A percentile compares a stretch with the other conserved stretches of the same genome.
Conservation (phyloP, 2,113 vertebrate species). For the Xenopus tropicalis region UCB_Xtro_10.0 CM004446.2:50460501-50461000, state of each 20-base stretch:
- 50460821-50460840: too few species aligned
- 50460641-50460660: slow-evolving; percentile 27
- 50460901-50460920: too few species aligned
- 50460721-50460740: slow-evolving; percentile 38
- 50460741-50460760: slow-evolving; percentile 37
- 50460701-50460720: slow-evolving; percentile 45
- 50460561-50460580: slow-evolving; percentile 44
- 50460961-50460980: background rate
- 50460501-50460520: slow-evolving; percentile 18
- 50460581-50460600: slow-evolving; percentile 41
- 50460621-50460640: slow-evolving; percentile 45
- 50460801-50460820: too few species aligned
- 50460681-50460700: slow-evolving; percentile 46
- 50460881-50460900: too few species aligned
- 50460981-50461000: too few species aligned
- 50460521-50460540: background rate
- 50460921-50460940: background rate
- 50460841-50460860: too few species aligned
- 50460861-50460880: too few species aligned
- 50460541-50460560: slow-evolving; percentile 24
- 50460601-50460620: slow-evolving; percentile 43
- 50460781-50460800: background rate
- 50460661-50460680: slow-evolving; percentile 39
- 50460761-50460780: slow-evolving; percentile 7
- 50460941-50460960: background rate